phyloP scores from a whole-genome alignment of 92 coral and sea anemone genomes.

The Palythoa heliodiscus region DNA sequence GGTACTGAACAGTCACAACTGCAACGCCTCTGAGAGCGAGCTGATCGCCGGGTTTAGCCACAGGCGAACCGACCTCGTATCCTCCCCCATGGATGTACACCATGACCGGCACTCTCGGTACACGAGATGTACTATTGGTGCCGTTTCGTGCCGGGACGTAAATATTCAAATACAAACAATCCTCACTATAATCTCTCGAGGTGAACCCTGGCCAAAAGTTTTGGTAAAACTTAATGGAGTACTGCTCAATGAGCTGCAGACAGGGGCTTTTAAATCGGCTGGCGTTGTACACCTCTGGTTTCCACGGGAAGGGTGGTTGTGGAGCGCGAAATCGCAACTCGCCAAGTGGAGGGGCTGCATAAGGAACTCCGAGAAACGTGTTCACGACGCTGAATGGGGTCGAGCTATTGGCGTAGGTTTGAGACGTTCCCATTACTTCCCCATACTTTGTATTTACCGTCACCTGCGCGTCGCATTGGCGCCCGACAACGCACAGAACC shows the following conservation, averaged over 20 bases:
- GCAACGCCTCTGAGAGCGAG: constrained; percentile 60
- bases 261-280: constrained; percentile 67
- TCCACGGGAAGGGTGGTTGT: constrained; percentile 54
- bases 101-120: constrained; percentile 58
- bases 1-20: constrained; percentile 60
- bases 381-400: constrained; percentile 61
- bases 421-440: constrained; percentile 54
- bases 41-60: constrained; percentile 43
- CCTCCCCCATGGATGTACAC: constrained; percentile 65
- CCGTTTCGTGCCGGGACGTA: constrained; percentile 33
- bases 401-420: constrained; percentile 47
- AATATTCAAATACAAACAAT: constrained; percentile 60
- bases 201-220: constrained; percentile 60
- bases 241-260: constrained; percentile 47
- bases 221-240: constrained; percentile 40
- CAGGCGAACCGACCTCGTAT: constrained; percentile 44
- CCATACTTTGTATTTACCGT: constrained; percentile 67
- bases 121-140: neutral
- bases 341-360: constrained; percentile 77
- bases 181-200: constrained; percentile 72
- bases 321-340: constrained; percentile 80
- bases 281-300: constrained; percentile 65
- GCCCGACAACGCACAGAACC: neutral
- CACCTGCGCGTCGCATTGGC: constrained; percentile 1
- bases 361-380: constrained; percentile 85